A percentile compares a stretch with the other conserved stretches of the same genome.
Evolutionary conservation across 2,797 vertebrate genomes (phyloP).

Genomic region (Glossophaga mutica): DNA sequence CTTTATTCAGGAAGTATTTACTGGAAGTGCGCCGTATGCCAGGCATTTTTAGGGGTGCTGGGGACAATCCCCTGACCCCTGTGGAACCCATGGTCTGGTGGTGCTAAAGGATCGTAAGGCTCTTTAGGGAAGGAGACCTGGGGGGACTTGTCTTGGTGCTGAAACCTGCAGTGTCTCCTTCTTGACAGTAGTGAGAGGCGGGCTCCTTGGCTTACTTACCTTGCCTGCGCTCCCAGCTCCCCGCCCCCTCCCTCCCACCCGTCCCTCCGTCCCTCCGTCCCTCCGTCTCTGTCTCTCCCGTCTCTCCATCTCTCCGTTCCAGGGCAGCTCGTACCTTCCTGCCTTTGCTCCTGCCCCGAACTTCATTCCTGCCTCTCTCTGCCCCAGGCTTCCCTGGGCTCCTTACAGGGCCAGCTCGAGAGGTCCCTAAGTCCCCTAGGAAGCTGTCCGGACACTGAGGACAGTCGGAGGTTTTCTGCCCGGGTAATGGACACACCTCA

Average conservation of each 20-base stretch:
- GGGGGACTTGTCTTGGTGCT: too few species aligned
- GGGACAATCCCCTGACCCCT: background rate
- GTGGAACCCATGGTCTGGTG: background rate
- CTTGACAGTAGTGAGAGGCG: background rate
- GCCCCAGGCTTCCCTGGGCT: background rate
- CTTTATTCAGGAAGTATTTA: background rate
- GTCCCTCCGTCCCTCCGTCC: background rate
- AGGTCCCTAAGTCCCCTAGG: background rate
- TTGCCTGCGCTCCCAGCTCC: background rate
- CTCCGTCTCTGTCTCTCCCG: too few species aligned
- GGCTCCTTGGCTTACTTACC: background rate
- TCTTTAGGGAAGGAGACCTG: background rate
- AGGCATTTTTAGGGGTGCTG: background rate
- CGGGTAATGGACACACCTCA: background rate
- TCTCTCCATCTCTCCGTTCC: background rate
- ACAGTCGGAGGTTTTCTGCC: background rate
- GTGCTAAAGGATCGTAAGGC: background rate
- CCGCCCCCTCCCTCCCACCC: too few species aligned
- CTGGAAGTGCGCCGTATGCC: rapidly evolving
- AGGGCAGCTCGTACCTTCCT: background rate
- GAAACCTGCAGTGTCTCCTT: background rate
- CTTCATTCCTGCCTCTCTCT: background rate
- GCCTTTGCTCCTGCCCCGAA: background rate
- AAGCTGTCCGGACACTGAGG: background rate
- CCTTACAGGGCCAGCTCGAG: background rate